Evolutionary conservation across 1,140 invertebrate genomes (phyloP), one percentile per base, ranked within the genome.

Genomic region (Megathymus violae): DNA sequence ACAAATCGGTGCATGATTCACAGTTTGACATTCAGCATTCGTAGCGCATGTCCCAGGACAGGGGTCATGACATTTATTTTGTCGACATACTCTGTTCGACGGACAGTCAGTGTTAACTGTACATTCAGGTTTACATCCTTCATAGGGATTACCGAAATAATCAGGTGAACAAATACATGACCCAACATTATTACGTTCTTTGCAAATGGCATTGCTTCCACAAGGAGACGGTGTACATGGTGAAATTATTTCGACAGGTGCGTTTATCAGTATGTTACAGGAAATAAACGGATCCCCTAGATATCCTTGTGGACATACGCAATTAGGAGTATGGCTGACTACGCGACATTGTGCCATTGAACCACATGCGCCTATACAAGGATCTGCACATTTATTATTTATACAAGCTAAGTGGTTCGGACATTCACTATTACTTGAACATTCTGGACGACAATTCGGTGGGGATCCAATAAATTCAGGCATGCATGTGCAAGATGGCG

Each of bases 371-470:
- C 94, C 94, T 14, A 93, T 92, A 75, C 95, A 96, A 1, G 95
- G 95, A 82, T 96, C 94, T 77, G 91, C 91, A 77, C 95, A 96
- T 86, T 94, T 95, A 76, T 95, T 92, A 74, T 94, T 93, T 14
- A 95, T 93, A 78, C 95, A 97, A 9, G 95, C 94, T 74, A 94
- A 91, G 71, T 94, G 93, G 34, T 93, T 93, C 14, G 93, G 88
- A 81, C 96, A 97, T 80, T 97, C 95, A 10, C 93, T 91, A 77
- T 96, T 94, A 13, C 94, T 94, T 3, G 91, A 89, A 80, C 95
- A 96, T 85, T 96, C 95, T 27, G 95, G 95, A 62, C 93, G 92
- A 80, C 95, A 96, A 69, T 94, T 93, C 22, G 95, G 95, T 19
- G 95, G 94, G n/a, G 91, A 92, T 43, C 95, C 95, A 44, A 94